Conservation (phyloP, 53 echinoderm and acorn worm genomes). For the Hippasteria phrygiana region DNA sequence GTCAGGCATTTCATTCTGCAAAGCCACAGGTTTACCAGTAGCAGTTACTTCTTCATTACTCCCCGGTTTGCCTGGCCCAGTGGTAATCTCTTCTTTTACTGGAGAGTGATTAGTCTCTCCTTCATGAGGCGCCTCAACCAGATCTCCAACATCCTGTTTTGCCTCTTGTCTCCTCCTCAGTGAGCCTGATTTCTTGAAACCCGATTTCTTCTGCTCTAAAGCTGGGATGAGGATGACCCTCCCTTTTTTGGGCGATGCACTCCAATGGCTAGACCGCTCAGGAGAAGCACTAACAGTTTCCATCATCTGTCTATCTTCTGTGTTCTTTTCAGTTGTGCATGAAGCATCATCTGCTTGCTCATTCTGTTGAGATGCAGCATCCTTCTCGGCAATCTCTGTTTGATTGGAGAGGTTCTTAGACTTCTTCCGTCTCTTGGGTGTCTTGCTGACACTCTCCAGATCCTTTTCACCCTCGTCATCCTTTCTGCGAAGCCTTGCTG, state of each 20-base stretch:
- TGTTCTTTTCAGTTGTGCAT: neutral
- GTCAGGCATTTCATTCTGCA: neutral
- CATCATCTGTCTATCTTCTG: neutral
- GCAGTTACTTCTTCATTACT: neutral
- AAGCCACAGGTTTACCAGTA: neutral
- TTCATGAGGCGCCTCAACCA: neutral
- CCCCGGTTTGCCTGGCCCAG: neutral
- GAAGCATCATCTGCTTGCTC: neutral
- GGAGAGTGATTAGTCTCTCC: too few relatives aligned
- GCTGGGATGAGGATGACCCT: slow-evolving; percentile 33
- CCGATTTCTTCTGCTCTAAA: slow-evolving; percentile 1
- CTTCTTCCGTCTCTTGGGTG: slow-evolving; percentile 24
- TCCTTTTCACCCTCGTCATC: neutral
- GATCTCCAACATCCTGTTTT: neutral
- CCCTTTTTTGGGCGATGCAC: slow-evolving; percentile 4
- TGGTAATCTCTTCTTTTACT: neutral
- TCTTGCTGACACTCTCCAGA: neutral
- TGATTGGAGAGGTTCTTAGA: slow-evolving; percentile 7
- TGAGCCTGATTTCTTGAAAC: slow-evolving; percentile 62
- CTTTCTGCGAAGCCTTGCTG: neutral
- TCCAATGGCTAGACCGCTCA: neutral
- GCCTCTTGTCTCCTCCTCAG: neutral
- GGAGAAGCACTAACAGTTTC: neutral
- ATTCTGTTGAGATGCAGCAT: neutral
- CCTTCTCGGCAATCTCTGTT: neutral